A percentile compares a stretch with the other conserved stretches of the same genome.
These are phyloP conservation scores for Drosophila micromelanica DNA, from an alignment of 1,140 invertebrate genomes.

Conservation along the genomic window DNA sequence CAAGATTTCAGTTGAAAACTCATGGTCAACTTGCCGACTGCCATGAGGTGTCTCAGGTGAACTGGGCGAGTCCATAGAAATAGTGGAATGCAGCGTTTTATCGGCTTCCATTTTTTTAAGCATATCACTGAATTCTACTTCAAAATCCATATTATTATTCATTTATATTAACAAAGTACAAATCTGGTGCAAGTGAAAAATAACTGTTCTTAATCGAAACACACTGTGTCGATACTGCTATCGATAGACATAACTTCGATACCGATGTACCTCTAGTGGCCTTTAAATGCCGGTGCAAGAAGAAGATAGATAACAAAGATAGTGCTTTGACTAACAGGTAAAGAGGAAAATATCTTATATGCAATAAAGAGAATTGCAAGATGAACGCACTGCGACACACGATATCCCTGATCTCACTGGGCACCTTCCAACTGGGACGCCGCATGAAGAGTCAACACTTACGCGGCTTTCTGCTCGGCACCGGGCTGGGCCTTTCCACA, in stretches of 20 bases:
- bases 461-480: conserved; percentile 60
- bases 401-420: conserved; percentile 63
- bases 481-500: conserved; percentile 57
- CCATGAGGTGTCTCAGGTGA: too few species aligned
- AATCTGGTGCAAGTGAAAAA: background rate
- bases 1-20: background rate
- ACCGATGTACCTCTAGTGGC: conserved; percentile 15
- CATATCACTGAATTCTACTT: background rate
- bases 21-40: background rate
- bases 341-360: background rate
- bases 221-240: conserved; percentile 1
- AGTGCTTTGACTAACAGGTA: conserved; percentile 3
- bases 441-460: conserved; percentile 59
- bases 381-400: conserved; percentile 66
- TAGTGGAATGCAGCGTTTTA: conserved; percentile 6
- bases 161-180: background rate
- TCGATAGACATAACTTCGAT: conserved; percentile 14
- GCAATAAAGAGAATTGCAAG: conserved; percentile 6
- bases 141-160: conserved; percentile 9
- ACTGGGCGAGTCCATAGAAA: background rate
- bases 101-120: background rate
- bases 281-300: conserved; percentile 60
- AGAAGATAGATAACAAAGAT: conserved; percentile 66
- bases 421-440: conserved; percentile 64
- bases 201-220: conserved; percentile 19